phyloP scores from a whole-genome alignment of 2,113 vertebrate species.

The Amblyopsis rosae region DNA sequence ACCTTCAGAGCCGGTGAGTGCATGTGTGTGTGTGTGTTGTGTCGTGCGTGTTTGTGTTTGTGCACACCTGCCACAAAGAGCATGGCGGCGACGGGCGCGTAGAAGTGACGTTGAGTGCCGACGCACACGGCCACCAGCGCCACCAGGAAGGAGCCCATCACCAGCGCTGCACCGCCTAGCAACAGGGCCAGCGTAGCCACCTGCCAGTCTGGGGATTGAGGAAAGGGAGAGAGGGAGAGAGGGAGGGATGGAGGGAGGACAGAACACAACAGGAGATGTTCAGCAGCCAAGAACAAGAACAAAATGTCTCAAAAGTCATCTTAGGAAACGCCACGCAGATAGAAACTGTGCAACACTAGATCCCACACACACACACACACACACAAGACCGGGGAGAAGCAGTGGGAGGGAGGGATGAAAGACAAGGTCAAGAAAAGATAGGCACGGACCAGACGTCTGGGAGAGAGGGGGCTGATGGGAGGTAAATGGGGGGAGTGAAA shows the following conservation, averaged over 20 bases:
- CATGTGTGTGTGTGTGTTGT: conserved; percentile 33
- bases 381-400: not conserved
- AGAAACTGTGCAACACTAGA: conserved; percentile 11
- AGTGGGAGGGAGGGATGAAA: not conserved
- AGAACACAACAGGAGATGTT: not conserved
- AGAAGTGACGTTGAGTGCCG: conserved; percentile 90
- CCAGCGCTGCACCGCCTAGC: conserved; percentile 90
- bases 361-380: not conserved
- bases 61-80: conserved; percentile 92
- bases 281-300: not conserved
- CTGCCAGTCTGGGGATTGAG: conserved; percentile 86
- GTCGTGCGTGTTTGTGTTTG: conserved; percentile 43
- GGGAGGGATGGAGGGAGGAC: not conserved
- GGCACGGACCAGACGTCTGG: not conserved
- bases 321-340: not conserved
- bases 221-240: conserved; percentile 8
- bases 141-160: conserved; percentile 93
- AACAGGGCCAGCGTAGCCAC: conserved; percentile 94
- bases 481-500: not conserved
- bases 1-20: conserved; percentile 3
- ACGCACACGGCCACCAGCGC: conserved; percentile 94
- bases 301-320: not conserved
- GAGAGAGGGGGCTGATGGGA: not conserved
- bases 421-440: not conserved
- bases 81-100: conserved; percentile 94